Evolutionary conservation across 2,797 vertebrate genomes (phyloP), one percentile per base, ranked within the genome.

Genomic region (Dallia pectoralis): DNA sequence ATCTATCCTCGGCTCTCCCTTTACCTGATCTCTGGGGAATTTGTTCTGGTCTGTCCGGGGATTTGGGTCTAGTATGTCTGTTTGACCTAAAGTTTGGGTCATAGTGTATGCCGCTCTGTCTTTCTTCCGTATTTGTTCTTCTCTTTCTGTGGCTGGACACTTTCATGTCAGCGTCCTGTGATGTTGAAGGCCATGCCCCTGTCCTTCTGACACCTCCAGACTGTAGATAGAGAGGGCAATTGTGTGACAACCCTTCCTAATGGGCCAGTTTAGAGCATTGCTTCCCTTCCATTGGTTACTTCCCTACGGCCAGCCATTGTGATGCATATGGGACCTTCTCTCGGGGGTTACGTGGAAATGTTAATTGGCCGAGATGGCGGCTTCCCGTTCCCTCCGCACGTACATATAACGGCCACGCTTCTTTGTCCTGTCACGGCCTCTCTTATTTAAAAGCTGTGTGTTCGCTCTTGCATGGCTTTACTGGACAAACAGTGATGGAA

Each of bases 111-210:
- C 30, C 64, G 36, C 16, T 67, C 66, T 67, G 36, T 67, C 47
- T 25, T n/a, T 83, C 75, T 83, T 66, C 14, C 67, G 75, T 75
- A 25, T 67, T 25, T 72, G 62, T 78, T 77, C 84, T 87, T 74
- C 81, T 80, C 82, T 87, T 89, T 90, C 89, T 89, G 49, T 72
- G 72, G 72, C 85, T 88, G 86, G 84, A 73, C 74, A 83, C 79
- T 82, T 77, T 73, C 81, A 81, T 85, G 84, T 86, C 79, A 89
- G 84, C 84, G 47, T 81, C 78, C 59, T 85, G 87, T 88, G 81
- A 86, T 90, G 78, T 65, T 59, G 53, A 19, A 12, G 27, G 14
- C 29, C 22, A 18, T 64, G 62, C 29, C 62, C 30, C 15, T 64
- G 16, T 30, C 61, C 29, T 18, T 62, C 61, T 6, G 27, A 4